Percentiles rank a stretch among this genome's conserved stretches.
Conservation (phyloP, 2,888 invertebrate genomes). For the Epinotia demarniana region DNA sequence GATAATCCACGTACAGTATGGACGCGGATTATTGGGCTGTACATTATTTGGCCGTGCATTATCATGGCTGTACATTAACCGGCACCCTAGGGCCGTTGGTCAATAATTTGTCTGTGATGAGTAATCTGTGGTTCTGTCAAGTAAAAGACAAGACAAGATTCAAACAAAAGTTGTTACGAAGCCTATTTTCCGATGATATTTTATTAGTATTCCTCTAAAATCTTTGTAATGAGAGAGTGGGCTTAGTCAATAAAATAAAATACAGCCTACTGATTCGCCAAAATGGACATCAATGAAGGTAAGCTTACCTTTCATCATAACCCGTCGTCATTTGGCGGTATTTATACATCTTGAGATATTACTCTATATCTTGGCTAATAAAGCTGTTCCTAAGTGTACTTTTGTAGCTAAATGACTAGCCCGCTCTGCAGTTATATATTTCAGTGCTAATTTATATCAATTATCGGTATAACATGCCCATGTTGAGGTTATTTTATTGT, state of each 20-base stretch:
- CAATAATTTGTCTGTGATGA: too few species aligned
- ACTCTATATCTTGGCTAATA: not conserved
- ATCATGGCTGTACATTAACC: too few species aligned
- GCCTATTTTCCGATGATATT: slow-evolving; percentile 24
- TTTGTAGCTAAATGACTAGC: too few species aligned
- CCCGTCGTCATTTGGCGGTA: slow-evolving; percentile 55
- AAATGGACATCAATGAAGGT: slow-evolving; percentile 78
- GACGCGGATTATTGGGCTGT: too few species aligned
- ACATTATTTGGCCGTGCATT: too few species aligned
- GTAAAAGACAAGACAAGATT: not conserved
- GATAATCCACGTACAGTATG: too few species aligned
- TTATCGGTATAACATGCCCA: not conserved
- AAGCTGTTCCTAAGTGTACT: not conserved
- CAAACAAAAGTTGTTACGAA: slow-evolving; percentile 42
- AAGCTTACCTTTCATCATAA: slow-evolving; percentile 53
- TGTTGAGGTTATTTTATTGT: slow-evolving; percentile 36
- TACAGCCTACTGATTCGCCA: slow-evolving; percentile 35
- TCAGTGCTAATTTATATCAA: not conserved
- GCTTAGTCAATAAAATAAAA: slow-evolving; percentile 3
- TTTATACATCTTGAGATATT: slow-evolving; percentile 1
- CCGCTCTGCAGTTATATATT: not conserved
- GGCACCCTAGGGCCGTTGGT: too few species aligned
- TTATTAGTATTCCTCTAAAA: slow-evolving; percentile 5
- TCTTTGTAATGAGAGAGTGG: slow-evolving; percentile 24
- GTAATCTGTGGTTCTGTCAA: too few species aligned